A percentile compares a stretch with the other conserved stretches of the same genome.
phyloP scores from a whole-genome alignment of 37 sponge, comb jelly and placozoan species.

The Geodia barretti region DNA sequence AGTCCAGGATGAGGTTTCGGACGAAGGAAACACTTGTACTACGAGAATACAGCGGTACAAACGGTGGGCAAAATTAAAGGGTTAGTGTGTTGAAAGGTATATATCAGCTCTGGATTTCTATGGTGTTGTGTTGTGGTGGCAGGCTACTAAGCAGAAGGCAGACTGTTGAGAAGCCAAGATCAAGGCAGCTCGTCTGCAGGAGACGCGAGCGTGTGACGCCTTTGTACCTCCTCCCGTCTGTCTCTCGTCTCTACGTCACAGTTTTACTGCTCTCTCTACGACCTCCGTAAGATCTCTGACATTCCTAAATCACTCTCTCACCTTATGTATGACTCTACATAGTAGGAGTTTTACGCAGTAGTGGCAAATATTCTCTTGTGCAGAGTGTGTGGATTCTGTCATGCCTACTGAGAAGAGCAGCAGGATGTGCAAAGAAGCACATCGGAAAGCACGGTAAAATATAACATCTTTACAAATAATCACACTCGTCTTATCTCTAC shows the following conservation, averaged over 20 bases:
- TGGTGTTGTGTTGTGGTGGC: too few species aligned
- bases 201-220: not conserved
- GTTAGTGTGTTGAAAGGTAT: too few species aligned
- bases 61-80: conserved; percentile 28
- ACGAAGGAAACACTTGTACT: conserved; percentile 48
- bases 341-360: not conserved
- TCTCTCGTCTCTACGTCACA: not conserved
- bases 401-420: conserved; percentile 41
- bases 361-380: too few species aligned
- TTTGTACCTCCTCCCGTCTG: not conserved
- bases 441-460: conserved; percentile 44
- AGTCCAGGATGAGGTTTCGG: not conserved
- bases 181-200: not conserved
- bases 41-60: conserved; percentile 57
- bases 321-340: too few species aligned
- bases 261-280: not conserved
- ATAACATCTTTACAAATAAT: too few species aligned
- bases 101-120: too few species aligned
- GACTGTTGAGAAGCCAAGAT: not conserved
- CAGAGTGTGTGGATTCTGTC: conserved; percentile 42
- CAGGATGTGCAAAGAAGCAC: conserved; percentile 51
- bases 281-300: not conserved
- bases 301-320: too few species aligned
- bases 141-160: not conserved
- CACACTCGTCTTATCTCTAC: not conserved